Base-by-base conservation (phyloP, 2,888 invertebrate species). In the Zhuqinia jingwanae region DNA sequence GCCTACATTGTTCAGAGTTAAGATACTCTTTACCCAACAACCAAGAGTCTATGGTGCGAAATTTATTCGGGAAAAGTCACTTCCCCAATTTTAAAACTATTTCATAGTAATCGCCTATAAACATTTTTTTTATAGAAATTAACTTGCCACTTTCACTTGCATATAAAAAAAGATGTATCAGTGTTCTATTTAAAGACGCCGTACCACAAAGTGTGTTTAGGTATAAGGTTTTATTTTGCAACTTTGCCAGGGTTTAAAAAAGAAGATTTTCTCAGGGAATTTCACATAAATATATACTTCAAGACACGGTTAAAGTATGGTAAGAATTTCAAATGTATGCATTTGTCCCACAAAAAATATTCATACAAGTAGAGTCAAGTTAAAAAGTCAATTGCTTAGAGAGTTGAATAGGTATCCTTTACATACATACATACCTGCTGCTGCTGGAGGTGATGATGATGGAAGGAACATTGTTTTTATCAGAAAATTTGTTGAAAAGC, bases 271-370 rank as follows among this genome's bases (percentile, higher is more conserved):
- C 36, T 36, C 3, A 36, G 8, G 36, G 8, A 2, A 50, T 50
- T 50, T 2, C n/a, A n/a, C n/a, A n/a, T 13, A 50, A 15, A 2
- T 10, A 50, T n/a, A 13, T 50, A n/a, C n/a, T n/a, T n/a, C n/a
- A n/a, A n/a, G n/a, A n/a, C 27, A 73, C 50, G 10, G 73, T 50
- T 53, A 50, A 27, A 73, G n/a, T 50, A 50, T 73, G 73, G 17
- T 50, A 73, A 50, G 73, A 73, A 73, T 73, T 73, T 73, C n/a
- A n/a, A n/a, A n/a, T 50, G 36, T 36, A 53, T 8, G 73, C 45
- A n/a, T n/a, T n/a, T n/a, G n/a, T n/a, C n/a, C n/a, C n/a, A n/a
- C 30, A 73, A 36, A 76, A 83, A 76, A 76, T 75, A 76, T 83
- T 83, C 76, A 53, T 63, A 42, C 45, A 36, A 81, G 75, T 63